Evolutionary conservation across 2,113 vertebrate genomes (phyloP).

Genomic region (Apaloderma vittatum): DNA sequence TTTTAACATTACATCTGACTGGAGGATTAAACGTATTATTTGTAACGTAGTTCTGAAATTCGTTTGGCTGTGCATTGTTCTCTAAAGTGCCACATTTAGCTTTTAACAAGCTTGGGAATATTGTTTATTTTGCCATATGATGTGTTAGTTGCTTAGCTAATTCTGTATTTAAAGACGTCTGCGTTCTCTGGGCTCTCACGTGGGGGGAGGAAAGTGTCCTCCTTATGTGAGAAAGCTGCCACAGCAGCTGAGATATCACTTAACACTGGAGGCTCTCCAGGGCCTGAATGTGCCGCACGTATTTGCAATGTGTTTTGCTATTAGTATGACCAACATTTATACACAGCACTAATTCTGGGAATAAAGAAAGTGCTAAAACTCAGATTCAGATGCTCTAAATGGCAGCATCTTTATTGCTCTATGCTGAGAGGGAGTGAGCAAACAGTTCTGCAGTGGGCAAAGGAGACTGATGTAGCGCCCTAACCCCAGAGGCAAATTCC

Average conservation of each 20-base stretch:
- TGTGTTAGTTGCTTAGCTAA: slow-evolving; percentile 51
- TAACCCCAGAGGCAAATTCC: slow-evolving; percentile 63
- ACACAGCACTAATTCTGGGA: not conserved
- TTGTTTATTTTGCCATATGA: slow-evolving; percentile 51
- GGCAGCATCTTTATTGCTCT: slow-evolving; percentile 15
- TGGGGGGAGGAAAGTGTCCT: slow-evolving; percentile 23
- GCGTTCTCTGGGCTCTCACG: not conserved
- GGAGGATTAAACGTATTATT: slow-evolving; percentile 7
- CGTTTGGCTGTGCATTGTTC: not conserved
- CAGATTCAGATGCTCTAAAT: slow-evolving; percentile 23
- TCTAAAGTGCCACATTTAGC: slow-evolving; percentile 24
- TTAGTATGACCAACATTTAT: slow-evolving; percentile 20
- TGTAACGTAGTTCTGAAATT: not conserved
- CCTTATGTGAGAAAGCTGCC: slow-evolving; percentile 61
- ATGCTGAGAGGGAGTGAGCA: not conserved
- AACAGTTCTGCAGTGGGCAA: slow-evolving; percentile 14
- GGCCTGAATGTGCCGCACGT: not conserved
- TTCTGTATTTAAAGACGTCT: not conserved
- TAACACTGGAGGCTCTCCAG: slow-evolving; percentile 58
- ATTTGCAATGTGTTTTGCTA: slow-evolving; percentile 42
- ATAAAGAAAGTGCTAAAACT: slow-evolving; percentile 29
- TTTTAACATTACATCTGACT: slow-evolving; percentile 1
- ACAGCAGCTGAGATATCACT: slow-evolving; percentile 54
- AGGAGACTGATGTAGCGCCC: not conserved
- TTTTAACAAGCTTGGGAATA: slow-evolving; percentile 41